These are phyloP conservation scores for Origma solitaria DNA, from an alignment of 2,113 vertebrate species.

Conservation along the genomic window DNA sequence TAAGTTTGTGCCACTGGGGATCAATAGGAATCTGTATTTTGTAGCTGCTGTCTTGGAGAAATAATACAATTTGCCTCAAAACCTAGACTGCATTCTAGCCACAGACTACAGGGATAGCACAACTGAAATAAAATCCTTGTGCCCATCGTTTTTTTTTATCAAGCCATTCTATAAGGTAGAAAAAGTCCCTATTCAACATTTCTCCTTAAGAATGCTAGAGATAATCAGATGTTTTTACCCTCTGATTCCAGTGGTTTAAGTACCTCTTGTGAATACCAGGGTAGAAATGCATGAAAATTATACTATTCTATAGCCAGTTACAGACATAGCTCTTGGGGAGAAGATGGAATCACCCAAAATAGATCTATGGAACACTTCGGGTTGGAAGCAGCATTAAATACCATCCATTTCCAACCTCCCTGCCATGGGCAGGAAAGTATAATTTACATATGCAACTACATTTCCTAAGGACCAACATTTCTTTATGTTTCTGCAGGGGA, in stretches of 20 bases:
- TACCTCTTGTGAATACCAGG: rapidly evolving
- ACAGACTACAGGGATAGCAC: neutral
- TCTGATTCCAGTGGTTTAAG: neutral
- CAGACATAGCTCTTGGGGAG: neutral
- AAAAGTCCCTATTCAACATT: neutral
- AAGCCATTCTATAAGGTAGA: neutral
- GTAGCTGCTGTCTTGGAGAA: neutral
- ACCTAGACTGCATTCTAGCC: neutral
- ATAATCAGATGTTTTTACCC: neutral
- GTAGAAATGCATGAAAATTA: neutral
- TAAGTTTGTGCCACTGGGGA: neutral
- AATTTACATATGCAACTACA: neutral
- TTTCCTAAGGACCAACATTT: neutral
- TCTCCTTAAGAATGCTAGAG: neutral
- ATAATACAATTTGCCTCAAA: neutral
- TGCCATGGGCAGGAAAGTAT: neutral
- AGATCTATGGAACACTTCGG: rapidly evolving
- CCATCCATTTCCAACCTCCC: neutral
- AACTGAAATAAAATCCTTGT: neutral
- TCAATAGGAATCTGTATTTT: neutral
- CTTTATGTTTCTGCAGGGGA: neutral
- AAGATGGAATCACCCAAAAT: neutral
- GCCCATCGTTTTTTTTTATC: neutral
- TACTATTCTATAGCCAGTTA: neutral
- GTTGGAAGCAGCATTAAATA: neutral